These are phyloP conservation scores for Neodontobutis hainanensis DNA, from an alignment of 2,113 vertebrate genomes.

Conservation along the genomic window DNA sequence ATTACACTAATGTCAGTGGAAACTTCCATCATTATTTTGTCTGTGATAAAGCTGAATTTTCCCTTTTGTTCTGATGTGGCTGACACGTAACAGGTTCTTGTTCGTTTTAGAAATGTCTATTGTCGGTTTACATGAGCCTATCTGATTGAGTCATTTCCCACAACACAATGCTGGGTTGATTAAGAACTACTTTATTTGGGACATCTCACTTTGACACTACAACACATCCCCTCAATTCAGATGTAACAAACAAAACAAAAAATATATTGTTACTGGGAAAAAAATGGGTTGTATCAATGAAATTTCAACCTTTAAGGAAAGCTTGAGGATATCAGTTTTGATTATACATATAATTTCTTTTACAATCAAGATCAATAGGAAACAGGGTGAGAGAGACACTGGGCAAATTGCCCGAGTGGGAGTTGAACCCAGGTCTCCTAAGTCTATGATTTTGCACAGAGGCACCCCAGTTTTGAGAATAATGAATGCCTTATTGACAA, in stretches of 20 bases:
- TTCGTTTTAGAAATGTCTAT: conserved; percentile 14
- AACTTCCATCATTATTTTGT: conserved; percentile 21
- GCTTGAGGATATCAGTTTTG: neutral
- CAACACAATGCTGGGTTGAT: conserved; percentile 4
- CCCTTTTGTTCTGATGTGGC: neutral
- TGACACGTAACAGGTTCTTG: conserved; percentile 15
- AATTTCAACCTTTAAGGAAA: too few relatives aligned
- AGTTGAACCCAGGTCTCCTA: too few relatives aligned
- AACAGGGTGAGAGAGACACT: too few relatives aligned
- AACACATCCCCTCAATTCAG: too few relatives aligned
- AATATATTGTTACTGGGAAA: too few relatives aligned
- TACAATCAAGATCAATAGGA: too few relatives aligned
- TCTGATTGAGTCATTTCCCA: neutral
- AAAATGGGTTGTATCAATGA: too few relatives aligned
- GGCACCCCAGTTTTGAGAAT: neutral
- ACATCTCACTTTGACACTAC: neutral
- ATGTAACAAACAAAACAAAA: too few relatives aligned
- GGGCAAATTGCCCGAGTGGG: too few relatives aligned
- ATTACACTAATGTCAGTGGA: conserved; percentile 27
- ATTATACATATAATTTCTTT: too few relatives aligned
- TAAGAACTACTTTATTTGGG: conserved; percentile 11
- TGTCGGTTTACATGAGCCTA: conserved; percentile 30
- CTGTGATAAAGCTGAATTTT: conserved; percentile 2
- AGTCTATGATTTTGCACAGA: too few relatives aligned
- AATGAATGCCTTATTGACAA: conserved; percentile 22